These are phyloP conservation scores for Agapornis canus DNA, from an alignment of 2,797 vertebrate genomes.

Conservation along the genomic window DNA sequence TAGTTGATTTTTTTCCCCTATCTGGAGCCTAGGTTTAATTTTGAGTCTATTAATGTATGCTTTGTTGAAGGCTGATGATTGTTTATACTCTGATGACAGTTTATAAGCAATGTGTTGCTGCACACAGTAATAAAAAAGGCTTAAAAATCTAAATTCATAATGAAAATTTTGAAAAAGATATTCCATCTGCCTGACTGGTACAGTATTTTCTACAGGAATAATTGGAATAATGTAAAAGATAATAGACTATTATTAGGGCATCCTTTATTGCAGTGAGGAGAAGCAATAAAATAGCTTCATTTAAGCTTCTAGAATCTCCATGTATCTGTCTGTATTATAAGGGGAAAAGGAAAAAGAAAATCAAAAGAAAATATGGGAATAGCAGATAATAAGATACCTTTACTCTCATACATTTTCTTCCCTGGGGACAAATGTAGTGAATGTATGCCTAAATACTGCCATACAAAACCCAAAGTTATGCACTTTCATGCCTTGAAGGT, in stretches of 20 bases:
- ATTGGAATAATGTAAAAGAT: background rate
- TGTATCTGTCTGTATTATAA: background rate
- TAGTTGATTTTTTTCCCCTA: background rate
- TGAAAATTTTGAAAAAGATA: background rate
- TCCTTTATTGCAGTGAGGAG: background rate
- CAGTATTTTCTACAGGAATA: background rate
- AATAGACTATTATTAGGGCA: background rate
- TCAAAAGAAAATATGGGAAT: background rate
- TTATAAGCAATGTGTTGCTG: background rate
- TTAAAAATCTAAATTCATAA: background rate
- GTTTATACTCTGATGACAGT: background rate
- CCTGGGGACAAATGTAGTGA: background rate
- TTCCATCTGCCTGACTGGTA: background rate
- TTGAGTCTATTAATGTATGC: background rate
- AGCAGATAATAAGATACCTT: background rate
- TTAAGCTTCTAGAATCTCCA: background rate
- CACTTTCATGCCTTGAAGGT: background rate
- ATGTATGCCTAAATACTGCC: background rate
- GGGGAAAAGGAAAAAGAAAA: background rate
- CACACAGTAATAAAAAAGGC: background rate
- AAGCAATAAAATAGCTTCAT: background rate
- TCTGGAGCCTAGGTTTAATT: background rate
- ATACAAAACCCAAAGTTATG: background rate
- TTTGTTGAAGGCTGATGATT: background rate
- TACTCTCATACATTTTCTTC: background rate